phyloP scores from a whole-genome alignment of 2,113 vertebrate genomes.

The Ailurus styani region DNA sequence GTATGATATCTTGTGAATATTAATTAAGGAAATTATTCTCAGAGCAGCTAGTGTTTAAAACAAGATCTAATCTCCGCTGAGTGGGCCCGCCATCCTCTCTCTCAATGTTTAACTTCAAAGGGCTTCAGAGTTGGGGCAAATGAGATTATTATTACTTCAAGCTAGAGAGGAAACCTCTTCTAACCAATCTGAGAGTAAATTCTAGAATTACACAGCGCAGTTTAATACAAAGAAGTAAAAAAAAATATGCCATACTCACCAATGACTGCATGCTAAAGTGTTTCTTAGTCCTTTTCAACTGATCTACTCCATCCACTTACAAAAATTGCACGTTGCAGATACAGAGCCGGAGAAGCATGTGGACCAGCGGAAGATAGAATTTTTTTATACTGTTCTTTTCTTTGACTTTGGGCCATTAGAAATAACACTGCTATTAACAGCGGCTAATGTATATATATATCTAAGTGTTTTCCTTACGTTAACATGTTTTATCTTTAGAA shows the following conservation, averaged over 20 bases:
- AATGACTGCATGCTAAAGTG: conserved; percentile 1
- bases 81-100: conserved; percentile 62
- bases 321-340: conserved; percentile 12
- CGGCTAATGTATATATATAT: neutral
- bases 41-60: conserved; percentile 75
- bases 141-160: conserved; percentile 67
- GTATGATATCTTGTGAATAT: conserved; percentile 75
- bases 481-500: neutral
- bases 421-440: neutral
- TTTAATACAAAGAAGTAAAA: conserved; percentile 44
- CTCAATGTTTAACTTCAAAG: conserved; percentile 75
- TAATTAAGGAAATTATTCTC: conserved; percentile 79
- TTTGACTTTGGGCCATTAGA: neutral
- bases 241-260: neutral
- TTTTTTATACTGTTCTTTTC: neutral
- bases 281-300: conserved; percentile 28
- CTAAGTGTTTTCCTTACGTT: neutral
- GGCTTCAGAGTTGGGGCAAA: conserved; percentile 65
- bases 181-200: conserved; percentile 36
- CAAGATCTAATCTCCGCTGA: conserved; percentile 77
- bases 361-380: neutral
- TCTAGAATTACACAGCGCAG: conserved; percentile 55
- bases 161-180: conserved; percentile 63
- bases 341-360: neutral
- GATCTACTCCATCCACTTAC: neutral